Conservation (phyloP, 2,797 vertebrate species). For the Brachymystax lenok region DNA sequence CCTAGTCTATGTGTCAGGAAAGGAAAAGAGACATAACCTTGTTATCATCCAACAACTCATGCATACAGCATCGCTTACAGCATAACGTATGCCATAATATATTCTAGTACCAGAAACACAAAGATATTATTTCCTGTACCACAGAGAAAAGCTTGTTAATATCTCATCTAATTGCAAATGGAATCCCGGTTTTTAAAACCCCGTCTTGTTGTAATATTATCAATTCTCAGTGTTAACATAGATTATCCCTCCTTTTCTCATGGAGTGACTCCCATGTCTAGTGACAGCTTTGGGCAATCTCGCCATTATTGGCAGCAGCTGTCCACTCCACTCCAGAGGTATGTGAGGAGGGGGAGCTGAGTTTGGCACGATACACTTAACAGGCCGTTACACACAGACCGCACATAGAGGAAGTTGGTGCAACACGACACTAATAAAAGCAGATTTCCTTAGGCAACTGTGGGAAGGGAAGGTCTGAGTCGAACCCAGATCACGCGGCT, state of each 20-base stretch:
- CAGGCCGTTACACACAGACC: constrained; percentile 29
- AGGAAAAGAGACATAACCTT: background rate
- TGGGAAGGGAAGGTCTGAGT: constrained; percentile 20
- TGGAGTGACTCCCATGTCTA: constrained; percentile 32
- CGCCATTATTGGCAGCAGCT: constrained; percentile 70
- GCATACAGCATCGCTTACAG: background rate
- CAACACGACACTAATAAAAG: background rate
- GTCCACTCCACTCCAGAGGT: constrained; percentile 55
- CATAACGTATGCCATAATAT: background rate
- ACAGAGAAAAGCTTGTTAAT: background rate
- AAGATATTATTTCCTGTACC: background rate
- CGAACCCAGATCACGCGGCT: background rate
- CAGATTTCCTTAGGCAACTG: constrained; percentile 8
- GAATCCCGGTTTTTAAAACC: background rate
- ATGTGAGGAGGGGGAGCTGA: constrained; percentile 31
- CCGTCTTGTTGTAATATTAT: background rate
- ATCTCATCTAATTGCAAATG: background rate
- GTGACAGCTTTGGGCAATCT: constrained; percentile 43
- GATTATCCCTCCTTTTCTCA: constrained; percentile 14
- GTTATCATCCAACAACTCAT: background rate
- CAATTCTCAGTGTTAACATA: background rate
- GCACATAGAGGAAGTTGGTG: constrained; percentile 17
- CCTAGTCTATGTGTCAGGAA: background rate
- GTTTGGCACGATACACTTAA: background rate
- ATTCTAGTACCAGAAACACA: background rate